Base-by-base conservation (phyloP, 1,140 invertebrate species). In the Papilio polytes region DNA sequence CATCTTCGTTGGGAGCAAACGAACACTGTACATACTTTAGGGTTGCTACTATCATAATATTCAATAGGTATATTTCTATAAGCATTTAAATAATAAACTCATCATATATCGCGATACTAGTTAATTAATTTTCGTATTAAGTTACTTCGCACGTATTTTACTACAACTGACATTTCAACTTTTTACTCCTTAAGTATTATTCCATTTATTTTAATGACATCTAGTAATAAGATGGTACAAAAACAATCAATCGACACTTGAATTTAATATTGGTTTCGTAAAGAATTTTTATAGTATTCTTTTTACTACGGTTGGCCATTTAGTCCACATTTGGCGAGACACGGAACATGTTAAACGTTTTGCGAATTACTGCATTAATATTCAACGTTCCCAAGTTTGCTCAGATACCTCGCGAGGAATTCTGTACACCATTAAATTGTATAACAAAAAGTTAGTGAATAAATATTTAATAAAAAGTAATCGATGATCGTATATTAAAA, bases 321-420 rank as follows among this genome's bases (percentile, higher is more conserved):
- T 63, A 70, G 63, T 31, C 63, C 63, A 70, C 26, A 31, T 70
- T 70, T 70, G 63, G 22, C 12, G 22, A 12, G 26, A 70, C 13
- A 13, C 13, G 63, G 15, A 13, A 31, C 63, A 70, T 13, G 63
- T 70, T 70, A 70, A 70, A 18, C 63, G 26, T 31, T 63, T 63
- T 63, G 15, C 13, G 22, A 70, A 70, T 70, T 31, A 70, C 63
- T 66, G 13, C 74, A 77, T 77, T 77, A 77, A 77, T 77, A 77
- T 77, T 77, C 51, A 77, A 56, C 74, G 51, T 77, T 77, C 31
- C 22, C 48, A 77, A 56, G 26, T 77, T 13, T 51, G 9, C 26
- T 22, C 12, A 18, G 41, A 22, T 20, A 53, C 13, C 48, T 31
- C 59, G 74, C 31, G 22, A 41, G 51, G 74, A 41, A 77, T 77